A percentile compares a stretch with the other conserved stretches of the same genome.
phyloP scores from a whole-genome alignment of 2,797 vertebrate genomes.

The Pseudocheirus occidentalis region DNA sequence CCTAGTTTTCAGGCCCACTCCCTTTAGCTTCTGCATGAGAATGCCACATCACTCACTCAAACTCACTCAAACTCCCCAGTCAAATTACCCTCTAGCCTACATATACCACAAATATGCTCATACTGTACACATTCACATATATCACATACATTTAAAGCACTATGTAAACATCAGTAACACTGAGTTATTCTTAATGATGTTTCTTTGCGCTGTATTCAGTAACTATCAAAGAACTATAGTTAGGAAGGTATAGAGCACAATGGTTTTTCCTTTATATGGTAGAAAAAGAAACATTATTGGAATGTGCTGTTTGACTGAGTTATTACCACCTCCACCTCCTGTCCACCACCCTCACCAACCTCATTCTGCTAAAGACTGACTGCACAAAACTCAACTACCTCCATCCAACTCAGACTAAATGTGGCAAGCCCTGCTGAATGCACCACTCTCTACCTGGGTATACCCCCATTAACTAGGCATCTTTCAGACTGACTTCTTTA shows the following conservation, averaged over 20 bases:
- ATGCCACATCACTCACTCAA: not conserved
- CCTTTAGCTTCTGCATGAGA: not conserved
- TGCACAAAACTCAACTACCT: not conserved
- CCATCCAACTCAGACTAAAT: not conserved
- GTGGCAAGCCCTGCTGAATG: not conserved
- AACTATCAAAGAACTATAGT: not conserved
- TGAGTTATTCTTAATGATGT: not conserved
- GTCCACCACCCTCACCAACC: not conserved
- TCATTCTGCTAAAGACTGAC: not conserved
- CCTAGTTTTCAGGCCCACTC: not conserved
- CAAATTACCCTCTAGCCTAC: not conserved
- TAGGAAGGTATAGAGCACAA: not conserved
- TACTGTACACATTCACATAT: not conserved
- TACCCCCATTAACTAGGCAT: not conserved
- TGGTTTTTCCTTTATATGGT: not conserved
- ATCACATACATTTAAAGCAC: not conserved
- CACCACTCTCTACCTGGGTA: not conserved
- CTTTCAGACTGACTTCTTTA: not conserved
- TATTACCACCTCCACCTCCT: not conserved
- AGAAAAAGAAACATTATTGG: not conserved
- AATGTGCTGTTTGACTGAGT: not conserved
- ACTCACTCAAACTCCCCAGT: not conserved
- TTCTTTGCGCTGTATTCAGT: not conserved
- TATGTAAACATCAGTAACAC: not conserved
- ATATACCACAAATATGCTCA: not conserved